phyloP scores from a whole-genome alignment of 2,113 vertebrate genomes.

The Astur gentilis region DNA sequence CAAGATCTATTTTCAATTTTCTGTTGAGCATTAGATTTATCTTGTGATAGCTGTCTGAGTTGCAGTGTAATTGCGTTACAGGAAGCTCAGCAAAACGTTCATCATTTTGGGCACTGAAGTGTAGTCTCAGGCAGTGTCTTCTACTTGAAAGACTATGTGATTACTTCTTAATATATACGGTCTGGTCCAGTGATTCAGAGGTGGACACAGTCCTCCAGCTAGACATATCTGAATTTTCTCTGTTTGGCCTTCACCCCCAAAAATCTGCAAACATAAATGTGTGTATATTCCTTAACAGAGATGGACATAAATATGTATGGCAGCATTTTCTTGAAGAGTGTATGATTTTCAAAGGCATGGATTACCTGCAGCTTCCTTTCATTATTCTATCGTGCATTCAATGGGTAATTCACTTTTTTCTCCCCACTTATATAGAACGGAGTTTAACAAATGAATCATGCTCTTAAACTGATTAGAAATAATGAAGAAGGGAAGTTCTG shows the following conservation, averaged over 20 bases:
- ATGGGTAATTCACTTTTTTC: not conserved
- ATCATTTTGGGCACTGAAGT: conserved; percentile 15
- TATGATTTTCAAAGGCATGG: not conserved
- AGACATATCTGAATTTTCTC: not conserved
- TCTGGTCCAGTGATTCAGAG: not conserved
- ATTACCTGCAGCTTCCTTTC: conserved; percentile 26
- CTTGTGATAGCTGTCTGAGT: not conserved
- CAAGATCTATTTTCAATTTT: not conserved
- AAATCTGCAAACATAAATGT: not conserved
- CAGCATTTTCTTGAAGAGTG: not conserved
- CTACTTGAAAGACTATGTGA: not conserved
- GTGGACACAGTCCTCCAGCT: not conserved
- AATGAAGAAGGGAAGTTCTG: conserved; percentile 47
- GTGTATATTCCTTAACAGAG: not conserved
- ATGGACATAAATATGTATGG: not conserved
- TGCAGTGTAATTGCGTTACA: not conserved
- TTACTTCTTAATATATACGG: not conserved
- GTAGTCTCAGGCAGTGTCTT: not conserved
- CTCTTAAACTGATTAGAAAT: conserved; percentile 44
- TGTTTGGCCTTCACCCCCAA: not conserved
- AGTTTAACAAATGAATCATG: conserved; percentile 46
- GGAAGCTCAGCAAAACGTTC: conserved; percentile 2
- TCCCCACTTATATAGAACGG: not conserved
- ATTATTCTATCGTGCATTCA: not conserved
- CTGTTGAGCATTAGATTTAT: not conserved